These are phyloP conservation scores for Arenicola marina DNA, from an alignment of 2,888 invertebrate species.

Conservation along the genomic window DNA sequence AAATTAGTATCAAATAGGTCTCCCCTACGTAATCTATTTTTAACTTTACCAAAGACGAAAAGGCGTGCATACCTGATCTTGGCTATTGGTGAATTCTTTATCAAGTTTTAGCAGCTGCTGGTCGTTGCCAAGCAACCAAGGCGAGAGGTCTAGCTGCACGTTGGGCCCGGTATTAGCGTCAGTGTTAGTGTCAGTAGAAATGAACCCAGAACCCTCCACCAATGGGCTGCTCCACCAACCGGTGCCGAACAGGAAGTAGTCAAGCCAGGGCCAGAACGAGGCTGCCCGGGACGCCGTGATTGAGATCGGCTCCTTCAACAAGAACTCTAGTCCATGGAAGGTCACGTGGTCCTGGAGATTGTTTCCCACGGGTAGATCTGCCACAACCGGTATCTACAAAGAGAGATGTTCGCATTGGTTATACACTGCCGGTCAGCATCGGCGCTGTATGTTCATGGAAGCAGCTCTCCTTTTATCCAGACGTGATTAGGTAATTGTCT, in stretches of 20 bases:
- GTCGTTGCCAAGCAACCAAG: neutral
- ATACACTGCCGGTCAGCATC: too few relatives aligned
- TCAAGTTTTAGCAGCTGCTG: neutral
- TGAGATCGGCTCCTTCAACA: constrained; percentile 15
- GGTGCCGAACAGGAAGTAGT: constrained; percentile 36
- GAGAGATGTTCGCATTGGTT: too few relatives aligned
- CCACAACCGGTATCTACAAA: constrained; percentile 45
- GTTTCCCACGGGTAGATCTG: constrained; percentile 52
- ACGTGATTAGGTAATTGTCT: too few relatives aligned
- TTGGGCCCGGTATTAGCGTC: neutral
- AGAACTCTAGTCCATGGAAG: constrained; percentile 22
- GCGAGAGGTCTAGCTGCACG: neutral
- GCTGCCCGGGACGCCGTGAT: constrained; percentile 28
- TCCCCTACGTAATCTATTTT: too few relatives aligned
- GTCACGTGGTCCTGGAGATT: constrained; percentile 52
- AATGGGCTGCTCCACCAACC: neutral
- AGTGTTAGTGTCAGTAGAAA: neutral
- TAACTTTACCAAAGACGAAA: too few relatives aligned
- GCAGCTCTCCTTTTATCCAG: too few relatives aligned
- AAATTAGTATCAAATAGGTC: too few relatives aligned
- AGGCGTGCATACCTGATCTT: neutral
- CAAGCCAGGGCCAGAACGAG: constrained; percentile 28
- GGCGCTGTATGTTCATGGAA: too few relatives aligned
- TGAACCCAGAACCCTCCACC: neutral
- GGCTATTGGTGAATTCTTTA: neutral